Base-by-base conservation (phyloP, 2,888 invertebrate species). In the Idaea straminata region DNA sequence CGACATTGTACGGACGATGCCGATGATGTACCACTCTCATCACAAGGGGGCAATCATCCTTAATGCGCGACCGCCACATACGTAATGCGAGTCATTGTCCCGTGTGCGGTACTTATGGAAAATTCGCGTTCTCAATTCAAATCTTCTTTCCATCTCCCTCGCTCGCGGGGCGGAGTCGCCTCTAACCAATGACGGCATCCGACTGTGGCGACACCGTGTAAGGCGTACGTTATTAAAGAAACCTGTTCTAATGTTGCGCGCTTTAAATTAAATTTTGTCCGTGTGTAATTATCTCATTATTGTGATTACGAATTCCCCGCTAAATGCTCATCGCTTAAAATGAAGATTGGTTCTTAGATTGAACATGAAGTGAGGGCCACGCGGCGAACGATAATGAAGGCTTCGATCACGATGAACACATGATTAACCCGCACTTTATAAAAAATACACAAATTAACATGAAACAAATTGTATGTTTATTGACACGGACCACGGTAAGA, bases 251-350 rank as follows among this genome's bases (percentile, higher is more conserved):
- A 92, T 92, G 90, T 91, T 89, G 91, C 86, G 89, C 89, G 90
- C 88, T 89, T 92, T 92, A 91, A 93, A 93, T 93, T 93, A 91
- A 93, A 92, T 93, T 93, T 92, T 89, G 91, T 92, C 87, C 88
- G 88, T 89, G 90, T 92, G 91, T 92, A 92, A 93, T 93, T 92
- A 92, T 92, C 92, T 92, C 90, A 92, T 92, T 92, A 92, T 91
- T 89, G 90, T 91, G 86, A 92, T 92, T 92, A 91, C 89, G 89
- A 91, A 91, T 91, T 88, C 90, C 83, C 83, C 83, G 89, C 89
- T 91, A 91, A 92, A 92, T 91, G 88, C 86, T 89, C 87, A 84
- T 85, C 86, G 85, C 86, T 87, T 83, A 83, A 87, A 89, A 89
- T 87, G 89, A 89, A 85, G 85, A 88, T 88, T 87, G 86, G 83